Percentiles rank a stretch among this genome's conserved stretches.
These are phyloP conservation scores for Megaustenia siamemsis DNA, from an alignment of 2,888 invertebrate genomes.

Conservation along the genomic window DNA sequence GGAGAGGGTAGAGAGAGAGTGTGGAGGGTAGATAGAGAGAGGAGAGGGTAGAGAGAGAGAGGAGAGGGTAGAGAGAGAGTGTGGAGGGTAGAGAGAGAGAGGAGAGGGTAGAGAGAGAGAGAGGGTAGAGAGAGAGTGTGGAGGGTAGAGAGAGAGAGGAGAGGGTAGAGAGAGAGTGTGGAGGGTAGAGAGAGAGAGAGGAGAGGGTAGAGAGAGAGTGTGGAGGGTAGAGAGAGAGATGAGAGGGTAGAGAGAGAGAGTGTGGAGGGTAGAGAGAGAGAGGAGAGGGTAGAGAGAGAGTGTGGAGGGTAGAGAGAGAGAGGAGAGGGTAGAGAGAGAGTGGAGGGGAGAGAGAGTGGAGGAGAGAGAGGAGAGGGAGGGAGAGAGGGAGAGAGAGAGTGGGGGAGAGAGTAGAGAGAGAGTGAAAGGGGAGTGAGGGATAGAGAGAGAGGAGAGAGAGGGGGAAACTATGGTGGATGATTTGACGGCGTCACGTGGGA, in stretches of 20 bases:
- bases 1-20: no score
- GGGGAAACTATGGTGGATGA: no score
- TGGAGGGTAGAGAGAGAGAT: no score
- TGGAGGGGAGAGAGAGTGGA: not conserved
- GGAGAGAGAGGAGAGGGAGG: constrained; percentile 1
- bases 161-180: not conserved
- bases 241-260: not conserved
- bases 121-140: not conserved
- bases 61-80: not conserved
- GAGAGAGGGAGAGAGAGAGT: not conserved
- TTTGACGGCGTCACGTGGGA: not conserved
- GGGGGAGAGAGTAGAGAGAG: not conserved
- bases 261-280: not conserved
- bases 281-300: not conserved
- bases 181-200: not conserved
- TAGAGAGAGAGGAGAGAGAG: not conserved
- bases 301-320: not conserved
- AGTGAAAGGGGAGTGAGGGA: not conserved
- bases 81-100: not conserved
- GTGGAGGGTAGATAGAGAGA: no score
- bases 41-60: no score
- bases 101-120: not conserved
- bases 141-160: not conserved
- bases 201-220: not conserved
- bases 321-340: not conserved